Conservation (phyloP, 2,888 invertebrate genomes). For the Aphrophora alni region DNA sequence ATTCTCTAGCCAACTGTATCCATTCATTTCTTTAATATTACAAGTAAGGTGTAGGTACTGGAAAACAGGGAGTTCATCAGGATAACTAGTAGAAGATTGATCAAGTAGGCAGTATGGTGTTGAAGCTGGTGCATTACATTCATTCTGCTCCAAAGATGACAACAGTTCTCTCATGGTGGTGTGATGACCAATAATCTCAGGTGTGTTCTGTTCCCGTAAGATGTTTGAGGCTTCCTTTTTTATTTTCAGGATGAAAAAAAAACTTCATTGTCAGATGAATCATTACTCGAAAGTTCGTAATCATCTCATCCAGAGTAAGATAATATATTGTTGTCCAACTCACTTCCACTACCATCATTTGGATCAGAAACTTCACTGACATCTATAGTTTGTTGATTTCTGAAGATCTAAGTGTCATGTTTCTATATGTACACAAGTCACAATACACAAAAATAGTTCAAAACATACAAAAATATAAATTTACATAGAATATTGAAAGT, state of each 20-base stretch:
- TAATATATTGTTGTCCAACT: slow-evolving; percentile 10
- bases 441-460: not conserved
- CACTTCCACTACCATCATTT: slow-evolving; percentile 9
- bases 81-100: slow-evolving; percentile 10
- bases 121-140: not conserved
- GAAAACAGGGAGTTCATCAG: not conserved
- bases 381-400: slow-evolving; percentile 4
- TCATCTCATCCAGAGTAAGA: slow-evolving; percentile 15
- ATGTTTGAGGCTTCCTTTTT: not conserved
- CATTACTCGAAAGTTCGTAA: not conserved
- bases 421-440: not conserved
- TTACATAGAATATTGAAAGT: not conserved
- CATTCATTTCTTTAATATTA: slow-evolving; percentile 17
- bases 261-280: slow-evolving; percentile 15
- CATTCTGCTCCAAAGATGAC: not conserved
- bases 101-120: not conserved
- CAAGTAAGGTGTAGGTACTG: not conserved
- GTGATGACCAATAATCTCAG: not conserved
- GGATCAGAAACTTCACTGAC: not conserved
- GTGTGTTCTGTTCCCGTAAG: too few relatives aligned
- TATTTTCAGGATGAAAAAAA: not conserved
- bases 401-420: not conserved
- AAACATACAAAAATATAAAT: not conserved
- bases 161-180: not conserved
- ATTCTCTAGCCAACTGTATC: slow-evolving; percentile 8